Conservation (phyloP, 2,797 vertebrate species). For the Pangasius djambal region DNA sequence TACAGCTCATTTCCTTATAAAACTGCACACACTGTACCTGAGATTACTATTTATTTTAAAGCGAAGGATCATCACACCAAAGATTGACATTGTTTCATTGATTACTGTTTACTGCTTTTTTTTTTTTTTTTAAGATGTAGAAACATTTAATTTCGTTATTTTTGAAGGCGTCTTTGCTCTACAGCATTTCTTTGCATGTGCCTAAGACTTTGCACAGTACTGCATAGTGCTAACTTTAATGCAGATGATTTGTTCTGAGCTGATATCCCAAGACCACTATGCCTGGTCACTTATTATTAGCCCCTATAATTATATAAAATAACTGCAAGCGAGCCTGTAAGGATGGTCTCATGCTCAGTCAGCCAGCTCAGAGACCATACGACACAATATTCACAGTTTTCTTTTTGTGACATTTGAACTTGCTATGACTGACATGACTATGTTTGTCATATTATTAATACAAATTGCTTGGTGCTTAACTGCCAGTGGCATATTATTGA, state of each 20-base stretch:
- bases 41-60: no score
- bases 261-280: neutral
- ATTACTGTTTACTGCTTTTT: no score
- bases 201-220: no score
- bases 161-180: no score
- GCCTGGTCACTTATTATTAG: neutral
- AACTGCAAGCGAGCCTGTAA: neutral
- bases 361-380: neutral
- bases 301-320: neutral
- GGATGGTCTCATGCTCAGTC: neutral
- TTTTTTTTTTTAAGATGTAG: no score
- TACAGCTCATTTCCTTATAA: no score
- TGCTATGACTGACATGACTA: neutral
- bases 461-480: neutral
- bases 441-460: slow-evolving; percentile 4
- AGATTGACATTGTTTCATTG: no score
- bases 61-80: no score
- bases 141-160: no score
- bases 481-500: no score
- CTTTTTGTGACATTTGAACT: neutral
- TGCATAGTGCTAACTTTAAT: neutral
- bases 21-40: no score
- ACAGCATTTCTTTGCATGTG: no score
- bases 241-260: neutral
- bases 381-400: neutral